Percentiles rank a stretch among this genome's conserved stretches.
Evolutionary conservation across 2,888 invertebrate genomes (phyloP).

Genomic region (Cylloceria caligata): DNA sequence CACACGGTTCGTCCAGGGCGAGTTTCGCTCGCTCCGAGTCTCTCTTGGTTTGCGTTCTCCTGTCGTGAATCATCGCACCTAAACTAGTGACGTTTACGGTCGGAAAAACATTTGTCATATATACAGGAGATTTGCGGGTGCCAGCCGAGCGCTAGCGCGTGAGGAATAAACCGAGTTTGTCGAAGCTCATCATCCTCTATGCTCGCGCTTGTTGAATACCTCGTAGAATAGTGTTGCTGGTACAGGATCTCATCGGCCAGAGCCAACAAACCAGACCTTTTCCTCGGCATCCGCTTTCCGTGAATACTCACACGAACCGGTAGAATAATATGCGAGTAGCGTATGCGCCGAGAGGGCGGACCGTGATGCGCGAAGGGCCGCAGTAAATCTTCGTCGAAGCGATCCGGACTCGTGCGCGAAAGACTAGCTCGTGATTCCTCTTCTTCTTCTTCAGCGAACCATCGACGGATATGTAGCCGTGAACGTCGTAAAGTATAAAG

Average conservation of each 20-base stretch:
- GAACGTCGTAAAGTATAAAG: constrained; percentile 59
- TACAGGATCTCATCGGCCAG: constrained; percentile 8
- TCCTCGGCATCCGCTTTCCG: constrained; percentile 45
- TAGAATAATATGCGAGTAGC: constrained; percentile 58
- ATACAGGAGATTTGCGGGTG: constrained; percentile 64
- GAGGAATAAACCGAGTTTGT: constrained; percentile 57
- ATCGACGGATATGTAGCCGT: constrained; percentile 55
- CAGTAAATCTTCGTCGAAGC: constrained; percentile 76
- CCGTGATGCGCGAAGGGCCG: constrained; percentile 72
- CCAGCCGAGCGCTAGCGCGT: constrained; percentile 16
- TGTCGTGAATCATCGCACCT: constrained; percentile 81
- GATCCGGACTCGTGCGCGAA: constrained; percentile 64
- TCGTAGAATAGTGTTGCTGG: neutral
- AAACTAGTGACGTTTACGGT: constrained; percentile 83
- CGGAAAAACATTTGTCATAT: constrained; percentile 83
- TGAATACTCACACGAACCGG: constrained; percentile 47
- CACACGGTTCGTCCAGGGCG: constrained; percentile 32
- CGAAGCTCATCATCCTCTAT: constrained; percentile 45
- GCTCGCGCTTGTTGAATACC: constrained; percentile 25
- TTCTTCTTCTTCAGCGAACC: constrained; percentile 15
- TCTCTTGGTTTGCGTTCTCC: constrained; percentile 71
- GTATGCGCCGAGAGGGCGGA: constrained; percentile 60
- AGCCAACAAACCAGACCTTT: constrained; percentile 7
- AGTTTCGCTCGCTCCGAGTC: constrained; percentile 53
- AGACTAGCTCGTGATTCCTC: constrained; percentile 71